phyloP scores from a whole-genome alignment of 2,888 invertebrate species.

The Ennomos erosarius region DNA sequence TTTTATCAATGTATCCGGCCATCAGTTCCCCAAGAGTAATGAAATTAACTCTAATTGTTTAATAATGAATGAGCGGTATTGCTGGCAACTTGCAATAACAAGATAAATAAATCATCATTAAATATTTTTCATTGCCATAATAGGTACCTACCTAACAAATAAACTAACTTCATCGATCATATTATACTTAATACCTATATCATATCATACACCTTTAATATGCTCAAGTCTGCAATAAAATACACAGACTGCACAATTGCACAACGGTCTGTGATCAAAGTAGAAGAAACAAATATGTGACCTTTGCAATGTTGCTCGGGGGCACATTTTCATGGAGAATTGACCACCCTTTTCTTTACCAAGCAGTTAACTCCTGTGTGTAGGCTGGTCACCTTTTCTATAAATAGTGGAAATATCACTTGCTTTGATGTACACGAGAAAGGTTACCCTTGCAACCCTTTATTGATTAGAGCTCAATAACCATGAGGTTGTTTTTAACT shows the following conservation, averaged over 20 bases:
- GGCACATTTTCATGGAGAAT: slow-evolving; percentile 41
- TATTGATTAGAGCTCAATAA: slow-evolving; percentile 4
- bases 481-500: not conserved
- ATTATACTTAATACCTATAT: too few relatives aligned
- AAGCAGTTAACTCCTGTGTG: slow-evolving; percentile 9
- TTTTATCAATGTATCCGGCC: slow-evolving; percentile 6
- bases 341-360: slow-evolving; percentile 43
- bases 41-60: not conserved
- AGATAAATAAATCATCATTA: too few relatives aligned
- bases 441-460: slow-evolving; percentile 22
- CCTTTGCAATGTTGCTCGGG: slow-evolving; percentile 43
- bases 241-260: too few relatives aligned
- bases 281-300: slow-evolving; percentile 24
- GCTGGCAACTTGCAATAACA: too few relatives aligned
- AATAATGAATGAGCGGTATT: too few relatives aligned
- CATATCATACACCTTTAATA: too few relatives aligned
- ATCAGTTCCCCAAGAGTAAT: not conserved
- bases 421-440: slow-evolving; percentile 13
- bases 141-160: too few relatives aligned
- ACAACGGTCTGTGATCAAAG: not conserved
- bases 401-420: slow-evolving; percentile 35
- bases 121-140: too few relatives aligned
- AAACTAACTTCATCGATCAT: too few relatives aligned
- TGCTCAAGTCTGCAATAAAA: too few relatives aligned
- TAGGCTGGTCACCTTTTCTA: slow-evolving; percentile 24